Base-by-base conservation (phyloP, 2,888 invertebrate species). In the Caenorhabditis wallacei region DNA sequence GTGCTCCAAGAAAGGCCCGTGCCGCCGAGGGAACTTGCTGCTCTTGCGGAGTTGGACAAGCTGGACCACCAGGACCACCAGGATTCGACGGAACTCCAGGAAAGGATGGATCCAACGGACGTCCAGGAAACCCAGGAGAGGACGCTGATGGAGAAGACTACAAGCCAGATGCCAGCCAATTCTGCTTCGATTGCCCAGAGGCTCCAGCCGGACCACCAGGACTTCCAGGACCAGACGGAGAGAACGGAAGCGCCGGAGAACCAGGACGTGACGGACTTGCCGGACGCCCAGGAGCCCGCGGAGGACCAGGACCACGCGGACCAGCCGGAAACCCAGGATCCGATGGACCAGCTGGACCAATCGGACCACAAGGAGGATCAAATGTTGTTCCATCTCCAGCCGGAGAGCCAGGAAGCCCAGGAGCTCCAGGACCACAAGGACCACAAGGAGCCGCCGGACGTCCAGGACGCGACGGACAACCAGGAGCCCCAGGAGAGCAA, bases 191-290 rank as follows among this genome's bases (percentile, higher is more conserved):
- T 20, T 85, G 89, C 74, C 81, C 84, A 59, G 82, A 87, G 30
- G 89, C 88, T 59, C 88, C 86, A 61, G 83, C 87, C 61, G 91
- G 84, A 78, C 88, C 87, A 78, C 82, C 83, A 80, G 89, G 87
- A 83, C 81, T 71, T 54, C 83, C 80, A 63, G 88, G 88, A 78
- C 80, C 83, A 70, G 83, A 82, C 59, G 90, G 90, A 78, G 84
- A 83, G 30, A 82, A 85, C 64, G 91, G 91, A 76, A 78, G 70
- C 43, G 84, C 89, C 10, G 89, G 89, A 83, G 74, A 76, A 40
- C 82, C 89, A 43, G 88, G 88, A 79, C 82, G 82, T 43, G 71
- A 80, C 54, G 87, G 87, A 83, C 79, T 84, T 57, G 51, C 85
- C 18, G 88, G 88, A 84, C 64, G 68, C 22, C 84, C 82, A 53